Evolutionary conservation across 2,888 invertebrate genomes (phyloP).

Genomic region (Aquatica leii): DNA sequence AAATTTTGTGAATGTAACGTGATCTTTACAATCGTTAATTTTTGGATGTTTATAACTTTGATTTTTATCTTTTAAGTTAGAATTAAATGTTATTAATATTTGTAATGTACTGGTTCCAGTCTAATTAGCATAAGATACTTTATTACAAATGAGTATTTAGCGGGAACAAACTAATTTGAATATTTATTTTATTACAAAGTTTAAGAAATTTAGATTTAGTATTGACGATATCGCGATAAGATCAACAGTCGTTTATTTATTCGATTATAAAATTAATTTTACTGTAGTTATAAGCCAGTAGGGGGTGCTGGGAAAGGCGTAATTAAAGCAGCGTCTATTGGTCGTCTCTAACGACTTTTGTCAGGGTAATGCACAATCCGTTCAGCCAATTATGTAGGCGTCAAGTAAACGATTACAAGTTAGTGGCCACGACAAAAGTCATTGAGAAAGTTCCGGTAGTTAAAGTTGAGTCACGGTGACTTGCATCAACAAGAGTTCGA

Average conservation of each 20-base stretch:
- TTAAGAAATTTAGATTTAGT: background rate
- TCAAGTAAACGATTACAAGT: constrained; percentile 30
- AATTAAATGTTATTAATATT: constrained; percentile 5
- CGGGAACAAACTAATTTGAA: constrained; percentile 1
- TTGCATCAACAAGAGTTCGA: constrained; percentile 52
- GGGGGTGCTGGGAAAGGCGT: background rate
- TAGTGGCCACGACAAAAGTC: constrained; percentile 26
- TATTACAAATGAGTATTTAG: constrained; percentile 2
- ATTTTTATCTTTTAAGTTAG: constrained; percentile 6
- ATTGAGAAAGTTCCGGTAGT: constrained; percentile 30
- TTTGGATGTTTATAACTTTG: background rate
- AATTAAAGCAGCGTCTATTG: constrained; percentile 1
- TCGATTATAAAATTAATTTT: constrained; percentile 6
- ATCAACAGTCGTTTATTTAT: background rate
- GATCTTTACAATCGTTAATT: background rate
- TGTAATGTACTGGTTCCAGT: constrained; percentile 3
- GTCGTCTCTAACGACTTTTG: background rate
- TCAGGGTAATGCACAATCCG: constrained; percentile 26
- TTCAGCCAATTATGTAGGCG: constrained; percentile 32
- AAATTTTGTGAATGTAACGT: no score
- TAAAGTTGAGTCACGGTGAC: constrained; percentile 50
- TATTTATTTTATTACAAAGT: constrained; percentile 2
- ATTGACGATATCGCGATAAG: background rate
- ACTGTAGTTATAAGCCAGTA: background rate
- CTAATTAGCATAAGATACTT: constrained; percentile 5